A percentile compares a stretch with the other conserved stretches of the same genome.
Evolutionary conservation across 2,113 vertebrate species (phyloP).

Genomic region (Pseudopodoces humilis): DNA sequence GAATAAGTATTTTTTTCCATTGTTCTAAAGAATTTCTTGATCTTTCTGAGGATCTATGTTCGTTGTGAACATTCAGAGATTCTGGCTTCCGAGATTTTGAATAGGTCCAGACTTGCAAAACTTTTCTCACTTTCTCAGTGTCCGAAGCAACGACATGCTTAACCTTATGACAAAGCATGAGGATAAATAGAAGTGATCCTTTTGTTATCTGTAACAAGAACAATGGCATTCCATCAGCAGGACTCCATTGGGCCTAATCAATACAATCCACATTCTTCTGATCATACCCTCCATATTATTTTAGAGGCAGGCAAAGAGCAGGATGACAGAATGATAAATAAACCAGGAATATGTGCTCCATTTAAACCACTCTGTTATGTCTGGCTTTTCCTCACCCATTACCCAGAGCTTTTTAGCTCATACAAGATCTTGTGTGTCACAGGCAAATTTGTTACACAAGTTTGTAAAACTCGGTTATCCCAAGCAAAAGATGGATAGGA

Average conservation of each 20-base stretch:
- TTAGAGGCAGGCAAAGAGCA: not conserved
- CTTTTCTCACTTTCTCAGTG: not conserved
- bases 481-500: not conserved
- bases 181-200: not conserved
- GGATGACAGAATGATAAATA: not conserved
- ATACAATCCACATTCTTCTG: not conserved
- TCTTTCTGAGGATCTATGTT: not conserved
- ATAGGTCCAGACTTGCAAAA: not conserved
- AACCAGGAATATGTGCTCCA: not conserved
- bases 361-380: not conserved
- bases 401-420: not conserved
- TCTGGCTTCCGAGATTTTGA: not conserved
- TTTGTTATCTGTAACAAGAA: not conserved
- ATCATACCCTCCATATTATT: not conserved
- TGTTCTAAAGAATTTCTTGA: not conserved
- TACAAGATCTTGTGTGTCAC: not conserved
- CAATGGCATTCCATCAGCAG: not conserved
- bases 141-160: accelerated
- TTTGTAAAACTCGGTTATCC: not conserved
- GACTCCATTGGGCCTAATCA: not conserved
- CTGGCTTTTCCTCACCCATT: not conserved
- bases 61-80: not conserved
- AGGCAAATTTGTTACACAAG: not conserved
- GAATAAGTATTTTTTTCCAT: accelerated
- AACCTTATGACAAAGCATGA: not conserved